These are phyloP conservation scores for Danaus melanippus DNA, from an alignment of 1,140 invertebrate genomes.

Conservation along the genomic window DNA sequence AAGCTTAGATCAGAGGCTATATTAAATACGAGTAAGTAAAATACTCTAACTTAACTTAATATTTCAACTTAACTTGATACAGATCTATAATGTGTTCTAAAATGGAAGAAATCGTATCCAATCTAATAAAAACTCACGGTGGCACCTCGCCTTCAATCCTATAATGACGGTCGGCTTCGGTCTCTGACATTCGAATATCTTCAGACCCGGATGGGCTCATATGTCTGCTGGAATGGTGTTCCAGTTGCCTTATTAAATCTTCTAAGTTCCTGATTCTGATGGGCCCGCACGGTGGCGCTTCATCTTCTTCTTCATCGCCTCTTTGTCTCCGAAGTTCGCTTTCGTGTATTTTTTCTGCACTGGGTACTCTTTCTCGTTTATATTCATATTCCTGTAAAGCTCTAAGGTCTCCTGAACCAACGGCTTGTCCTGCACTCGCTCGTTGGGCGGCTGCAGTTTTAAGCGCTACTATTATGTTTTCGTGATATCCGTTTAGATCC, in stretches of 20 bases:
- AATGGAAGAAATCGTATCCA: not conserved
- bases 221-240: conserved; percentile 88
- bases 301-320: conserved; percentile 76
- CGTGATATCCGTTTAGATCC: conserved; percentile 92
- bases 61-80: no score
- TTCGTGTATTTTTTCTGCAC: conserved; percentile 79
- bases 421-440: conserved; percentile 74
- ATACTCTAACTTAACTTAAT: no score
- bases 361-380: conserved; percentile 73
- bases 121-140: conserved; percentile 51
- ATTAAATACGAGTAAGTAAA: no score
- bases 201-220: conserved; percentile 93
- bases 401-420: conserved; percentile 78
- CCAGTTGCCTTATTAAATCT: conserved; percentile 90
- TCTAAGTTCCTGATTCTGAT: conserved; percentile 91
- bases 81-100: not conserved
- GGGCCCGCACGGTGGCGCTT: conserved; percentile 80
- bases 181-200: conserved; percentile 92
- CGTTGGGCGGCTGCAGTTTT: conserved; percentile 84
- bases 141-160: conserved; percentile 81
- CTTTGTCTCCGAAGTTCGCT: conserved; percentile 58
- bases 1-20: no score
- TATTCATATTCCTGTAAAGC: conserved; percentile 78
- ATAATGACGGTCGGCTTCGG: conserved; percentile 90
- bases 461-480: conserved; percentile 90